Evolutionary conservation across 1,140 invertebrate genomes (phyloP), one percentile per base, ranked within the genome.

Genomic region (Elymnias hypermnestra): DNA sequence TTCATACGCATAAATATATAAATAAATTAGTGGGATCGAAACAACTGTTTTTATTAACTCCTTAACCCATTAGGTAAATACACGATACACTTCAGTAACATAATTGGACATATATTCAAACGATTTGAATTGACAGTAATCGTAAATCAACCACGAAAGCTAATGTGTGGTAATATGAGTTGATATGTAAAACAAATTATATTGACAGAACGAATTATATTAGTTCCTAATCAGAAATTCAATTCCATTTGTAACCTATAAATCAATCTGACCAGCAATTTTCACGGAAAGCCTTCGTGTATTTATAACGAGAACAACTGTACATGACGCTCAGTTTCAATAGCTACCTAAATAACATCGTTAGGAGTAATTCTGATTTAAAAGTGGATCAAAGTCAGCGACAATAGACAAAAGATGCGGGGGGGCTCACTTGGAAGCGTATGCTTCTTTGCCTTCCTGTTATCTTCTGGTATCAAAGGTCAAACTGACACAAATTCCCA

Each of bases 11-110:
- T n/a, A n/a, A 41, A 56, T 53, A 35, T 59, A 54, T 44, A 53
- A 72, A 59, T 67, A 72, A 72, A 67, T 61, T 58, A 70, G 63
- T 72, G 70, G 66, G 57, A 64, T 57, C 51, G 6, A 14, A 33
- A 7, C 8, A 10, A 14, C 4, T 7, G 14, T 2, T 7, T 33
- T 31, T 33, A 21, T 21, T 21, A 21, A 21, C 19, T 6, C 19
- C 6, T 4, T 17, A 33, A 33, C 8, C 29, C 13, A 33, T 15
- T 33, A 33, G n/a, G 3, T 13, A 33, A 7, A n/a, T 26, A 26
- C 25, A n/a, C 25, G 25, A 26, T 9, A 26, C 25, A 9, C 7
- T 9, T 1, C 25, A 26, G n/a, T 49, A 19, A 48, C 19, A 21
- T 54, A 48, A 37, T 29, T 51, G 44, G 25, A 25, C 22, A 25